Percentiles rank a stretch among this genome's conserved stretches.
Evolutionary conservation across 2,113 vertebrate genomes (phyloP).

Genomic region (Orcinus orca): DNA sequence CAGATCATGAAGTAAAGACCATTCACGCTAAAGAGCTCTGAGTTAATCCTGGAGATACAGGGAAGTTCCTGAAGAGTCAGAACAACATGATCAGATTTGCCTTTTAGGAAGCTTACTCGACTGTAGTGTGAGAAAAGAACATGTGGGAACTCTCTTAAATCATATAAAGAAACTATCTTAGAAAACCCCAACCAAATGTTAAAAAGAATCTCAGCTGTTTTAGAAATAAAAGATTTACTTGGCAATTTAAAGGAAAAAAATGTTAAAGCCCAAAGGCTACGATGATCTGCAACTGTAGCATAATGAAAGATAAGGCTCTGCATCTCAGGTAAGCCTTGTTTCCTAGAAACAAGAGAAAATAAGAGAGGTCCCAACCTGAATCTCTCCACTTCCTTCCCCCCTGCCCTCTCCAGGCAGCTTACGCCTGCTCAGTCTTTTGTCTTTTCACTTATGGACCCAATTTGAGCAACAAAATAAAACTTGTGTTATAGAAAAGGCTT

Average conservation of each 20-base stretch:
- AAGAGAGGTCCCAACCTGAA: neutral
- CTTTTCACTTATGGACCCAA: neutral
- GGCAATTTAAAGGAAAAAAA: neutral
- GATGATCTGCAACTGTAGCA: neutral
- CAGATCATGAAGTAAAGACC: neutral
- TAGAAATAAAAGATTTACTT: conserved; percentile 32
- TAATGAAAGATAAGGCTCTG: neutral
- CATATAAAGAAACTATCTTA: neutral
- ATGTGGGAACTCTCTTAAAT: neutral
- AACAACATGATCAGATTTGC: neutral
- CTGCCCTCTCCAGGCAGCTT: neutral
- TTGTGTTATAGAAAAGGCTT: neutral
- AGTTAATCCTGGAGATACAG: neutral
- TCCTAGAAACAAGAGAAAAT: neutral
- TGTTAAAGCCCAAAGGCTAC: neutral
- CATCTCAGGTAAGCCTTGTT: neutral
- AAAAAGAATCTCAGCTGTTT: conserved; percentile 13
- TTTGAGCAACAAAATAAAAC: conserved; percentile 31
- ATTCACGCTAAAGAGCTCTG: neutral
- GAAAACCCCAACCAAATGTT: neutral
- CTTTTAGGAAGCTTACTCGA: neutral
- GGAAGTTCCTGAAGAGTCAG: neutral
- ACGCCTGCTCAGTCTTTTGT: neutral
- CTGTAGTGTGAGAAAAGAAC: neutral
- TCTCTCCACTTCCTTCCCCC: neutral